phyloP scores from a whole-genome alignment of 2,888 invertebrate genomes.

The Conchocele bisecta region DNA sequence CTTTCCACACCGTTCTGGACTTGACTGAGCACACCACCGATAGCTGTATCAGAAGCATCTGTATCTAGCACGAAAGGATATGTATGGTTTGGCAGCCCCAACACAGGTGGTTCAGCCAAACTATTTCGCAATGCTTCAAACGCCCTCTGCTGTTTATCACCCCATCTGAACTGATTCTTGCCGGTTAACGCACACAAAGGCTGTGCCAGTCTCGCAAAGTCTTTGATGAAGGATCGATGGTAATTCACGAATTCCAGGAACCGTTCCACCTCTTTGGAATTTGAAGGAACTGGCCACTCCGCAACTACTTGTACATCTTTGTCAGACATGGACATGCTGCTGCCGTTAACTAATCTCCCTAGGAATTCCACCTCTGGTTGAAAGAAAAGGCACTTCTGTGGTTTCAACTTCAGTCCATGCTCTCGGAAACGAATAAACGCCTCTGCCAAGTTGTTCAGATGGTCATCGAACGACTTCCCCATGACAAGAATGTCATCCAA shows the following conservation, averaged over 20 bases:
- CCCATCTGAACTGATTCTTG: conserved; percentile 35
- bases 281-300: conserved; percentile 28
- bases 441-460: conserved; percentile 26
- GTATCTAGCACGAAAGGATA: conserved; percentile 33
- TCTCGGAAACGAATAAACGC: conserved; percentile 34
- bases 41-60: conserved; percentile 1
- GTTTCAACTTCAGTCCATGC: conserved; percentile 20
- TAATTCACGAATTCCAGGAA: conserved; percentile 48
- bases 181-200: conserved; percentile 36
- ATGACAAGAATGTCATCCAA: conserved; percentile 57
- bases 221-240: conserved; percentile 31
- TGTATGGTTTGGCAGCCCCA: conserved; percentile 27
- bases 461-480: conserved; percentile 37
- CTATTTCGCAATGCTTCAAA: conserved; percentile 6
- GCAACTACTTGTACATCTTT: conserved; percentile 6
- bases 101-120: conserved; percentile 25
- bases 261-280: conserved; percentile 32
- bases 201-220: conserved; percentile 8
- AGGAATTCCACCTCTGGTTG: no score
- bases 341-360: conserved; percentile 17
- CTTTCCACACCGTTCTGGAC: conserved; percentile 42
- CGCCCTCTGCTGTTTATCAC: conserved; percentile 13
- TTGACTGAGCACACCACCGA: conserved; percentile 47
- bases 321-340: conserved; percentile 11
- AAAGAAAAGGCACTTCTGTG: conserved; percentile 4